A percentile compares a stretch with the other conserved stretches of the same genome.
Evolutionary conservation across 2,113 vertebrate species (phyloP).

Genomic region (Colossoma macropomum): DNA sequence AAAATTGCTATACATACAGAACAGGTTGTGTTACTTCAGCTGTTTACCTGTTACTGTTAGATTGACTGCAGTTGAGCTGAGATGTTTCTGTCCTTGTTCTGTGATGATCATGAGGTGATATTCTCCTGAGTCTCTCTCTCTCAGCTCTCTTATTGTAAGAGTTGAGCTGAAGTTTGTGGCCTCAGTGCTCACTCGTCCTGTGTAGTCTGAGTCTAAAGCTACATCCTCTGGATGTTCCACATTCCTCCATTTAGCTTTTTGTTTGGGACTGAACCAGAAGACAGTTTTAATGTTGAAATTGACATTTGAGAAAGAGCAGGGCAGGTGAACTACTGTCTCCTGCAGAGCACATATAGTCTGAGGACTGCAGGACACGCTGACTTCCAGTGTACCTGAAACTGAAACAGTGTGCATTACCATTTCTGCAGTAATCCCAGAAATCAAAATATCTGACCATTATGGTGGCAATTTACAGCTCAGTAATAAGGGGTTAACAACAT

Average conservation of each 20-base stretch:
- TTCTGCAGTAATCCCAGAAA: too few relatives aligned
- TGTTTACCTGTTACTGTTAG: slow-evolving; percentile 40
- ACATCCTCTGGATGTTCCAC: slow-evolving; percentile 43
- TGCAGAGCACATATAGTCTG: slow-evolving; percentile 40
- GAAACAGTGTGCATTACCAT: too few relatives aligned
- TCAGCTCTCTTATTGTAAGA: slow-evolving; percentile 44
- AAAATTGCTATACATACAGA: too few relatives aligned
- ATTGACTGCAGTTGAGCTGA: slow-evolving; percentile 8
- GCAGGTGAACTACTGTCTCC: slow-evolving; percentile 7
- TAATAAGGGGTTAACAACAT: too few relatives aligned
- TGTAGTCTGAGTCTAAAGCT: slow-evolving; percentile 47
- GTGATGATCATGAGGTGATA: slow-evolving; percentile 44
- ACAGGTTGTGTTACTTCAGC: background rate
- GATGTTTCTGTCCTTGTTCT: slow-evolving; percentile 9
- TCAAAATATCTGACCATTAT: too few relatives aligned
- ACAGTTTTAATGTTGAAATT: background rate
- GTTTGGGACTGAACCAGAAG: slow-evolving; percentile 46
- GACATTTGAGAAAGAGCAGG: background rate
- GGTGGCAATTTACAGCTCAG: too few relatives aligned
- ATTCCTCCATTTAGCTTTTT: slow-evolving; percentile 41
- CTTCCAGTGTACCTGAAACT: too few relatives aligned
- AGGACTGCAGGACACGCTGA: background rate
- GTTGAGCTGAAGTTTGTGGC: background rate
- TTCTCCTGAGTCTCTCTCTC: slow-evolving; percentile 49
- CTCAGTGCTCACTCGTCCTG: slow-evolving; percentile 33